phyloP scores from a whole-genome alignment of 2,113 vertebrate genomes.

The Spea bombifrons region DNA sequence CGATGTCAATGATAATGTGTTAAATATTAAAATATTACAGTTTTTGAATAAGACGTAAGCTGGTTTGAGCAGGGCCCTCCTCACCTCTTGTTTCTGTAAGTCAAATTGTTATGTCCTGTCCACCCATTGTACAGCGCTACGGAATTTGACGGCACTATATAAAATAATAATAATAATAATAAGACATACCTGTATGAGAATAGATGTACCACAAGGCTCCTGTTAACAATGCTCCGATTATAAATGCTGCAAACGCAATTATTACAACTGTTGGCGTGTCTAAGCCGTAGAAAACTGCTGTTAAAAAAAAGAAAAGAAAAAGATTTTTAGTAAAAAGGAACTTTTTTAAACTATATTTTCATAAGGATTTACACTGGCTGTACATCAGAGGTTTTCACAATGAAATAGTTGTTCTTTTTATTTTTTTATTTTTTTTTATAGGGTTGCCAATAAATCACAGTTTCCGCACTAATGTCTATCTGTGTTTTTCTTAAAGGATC shows the following conservation, averaged over 20 bases:
- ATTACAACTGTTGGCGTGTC: constrained; percentile 90
- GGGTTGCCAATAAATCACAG: constrained; percentile 8
- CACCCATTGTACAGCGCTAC: no score
- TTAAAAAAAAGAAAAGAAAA: constrained; percentile 32
- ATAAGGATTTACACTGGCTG: neutral
- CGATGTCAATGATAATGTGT: no score
- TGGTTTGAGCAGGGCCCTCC: no score
- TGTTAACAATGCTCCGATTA: constrained; percentile 88
- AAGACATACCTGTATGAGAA: constrained; percentile 84
- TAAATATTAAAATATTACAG: constrained; percentile 10
- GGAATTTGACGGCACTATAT: no score
- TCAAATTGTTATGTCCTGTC: no score
- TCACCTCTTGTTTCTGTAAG: no score
- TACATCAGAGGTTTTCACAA: neutral
- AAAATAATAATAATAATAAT: neutral
- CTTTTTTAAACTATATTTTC: neutral
- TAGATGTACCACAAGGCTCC: constrained; percentile 97
- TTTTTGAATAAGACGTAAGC: neutral
- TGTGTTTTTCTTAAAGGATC: constrained; percentile 15
- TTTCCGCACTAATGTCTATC: neutral
- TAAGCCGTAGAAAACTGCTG: constrained; percentile 76
- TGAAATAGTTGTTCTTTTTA: neutral
- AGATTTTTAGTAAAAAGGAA: neutral
- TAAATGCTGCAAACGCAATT: constrained; percentile 90
- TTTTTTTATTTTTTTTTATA: neutral